Conservation (phyloP, 2,797 vertebrate species). For the Acridotheres tristis region DNA sequence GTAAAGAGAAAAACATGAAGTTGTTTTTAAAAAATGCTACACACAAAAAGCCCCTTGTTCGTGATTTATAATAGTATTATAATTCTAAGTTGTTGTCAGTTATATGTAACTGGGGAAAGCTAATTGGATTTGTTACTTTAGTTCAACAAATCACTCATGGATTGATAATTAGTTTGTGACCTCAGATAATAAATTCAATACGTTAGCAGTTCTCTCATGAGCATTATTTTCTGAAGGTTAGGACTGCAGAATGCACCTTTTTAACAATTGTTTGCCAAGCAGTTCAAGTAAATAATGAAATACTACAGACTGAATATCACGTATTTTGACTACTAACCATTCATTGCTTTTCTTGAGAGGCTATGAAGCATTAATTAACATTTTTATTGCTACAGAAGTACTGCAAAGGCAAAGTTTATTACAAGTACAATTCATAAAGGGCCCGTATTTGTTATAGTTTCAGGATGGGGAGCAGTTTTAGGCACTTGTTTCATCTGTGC, state of each 20-base stretch:
- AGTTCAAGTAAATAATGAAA: neutral
- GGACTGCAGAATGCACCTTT: neutral
- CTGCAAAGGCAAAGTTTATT: neutral
- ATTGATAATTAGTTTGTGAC: neutral
- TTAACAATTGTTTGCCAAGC: neutral
- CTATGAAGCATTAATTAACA: neutral
- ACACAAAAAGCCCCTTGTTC: neutral
- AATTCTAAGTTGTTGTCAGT: neutral
- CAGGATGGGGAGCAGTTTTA: neutral
- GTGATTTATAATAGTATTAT: neutral
- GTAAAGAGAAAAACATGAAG: accelerated
- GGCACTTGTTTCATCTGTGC: neutral
- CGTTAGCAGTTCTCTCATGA: neutral
- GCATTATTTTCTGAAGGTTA: neutral
- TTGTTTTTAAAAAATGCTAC: neutral
- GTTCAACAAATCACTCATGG: neutral
- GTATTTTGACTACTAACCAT: neutral
- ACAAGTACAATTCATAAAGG: neutral
- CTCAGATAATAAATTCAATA: neutral
- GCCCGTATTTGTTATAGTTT: accelerated
- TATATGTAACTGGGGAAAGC: neutral
- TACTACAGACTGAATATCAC: neutral
- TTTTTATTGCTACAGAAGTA: neutral
- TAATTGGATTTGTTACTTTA: neutral
- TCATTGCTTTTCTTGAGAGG: neutral